Conservation (phyloP, 2,797 vertebrate species). For the Eleutherodactylus coqui region DNA sequence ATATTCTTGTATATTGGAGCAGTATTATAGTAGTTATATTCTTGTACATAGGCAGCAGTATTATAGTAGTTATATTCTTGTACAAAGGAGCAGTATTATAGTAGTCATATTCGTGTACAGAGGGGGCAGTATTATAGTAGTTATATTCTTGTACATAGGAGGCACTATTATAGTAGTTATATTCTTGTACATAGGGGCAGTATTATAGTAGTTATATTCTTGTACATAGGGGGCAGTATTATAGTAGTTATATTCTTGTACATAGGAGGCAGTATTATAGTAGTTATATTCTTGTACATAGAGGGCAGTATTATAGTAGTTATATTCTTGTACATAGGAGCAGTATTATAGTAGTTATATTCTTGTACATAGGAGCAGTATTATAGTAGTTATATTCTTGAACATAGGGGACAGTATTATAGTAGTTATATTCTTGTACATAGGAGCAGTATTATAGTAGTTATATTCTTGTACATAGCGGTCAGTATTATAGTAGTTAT, state of each 20-base stretch:
- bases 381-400: conserved; percentile 9
- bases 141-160: conserved; percentile 13
- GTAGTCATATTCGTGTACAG: conserved; percentile 4
- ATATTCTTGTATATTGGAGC: background rate
- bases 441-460: conserved; percentile 14
- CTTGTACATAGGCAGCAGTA: conserved; percentile 11
- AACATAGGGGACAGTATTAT: background rate
- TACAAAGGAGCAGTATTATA: background rate
- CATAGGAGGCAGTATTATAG: background rate
- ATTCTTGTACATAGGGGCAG: conserved; percentile 1
- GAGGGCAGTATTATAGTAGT: conserved; percentile 2
- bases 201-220: conserved; percentile 5
- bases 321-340: conserved; percentile 8
- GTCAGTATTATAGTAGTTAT: conserved; percentile 17
- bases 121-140: conserved; percentile 6
- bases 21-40: conserved; percentile 14
- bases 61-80: conserved; percentile 18
- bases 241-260: conserved; percentile 18
- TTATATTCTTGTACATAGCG: conserved; percentile 20
- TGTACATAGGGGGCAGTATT: background rate
- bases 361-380: background rate
- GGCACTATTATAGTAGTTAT: conserved; percentile 4
- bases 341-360: conserved; percentile 9
- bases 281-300: conserved; percentile 13
- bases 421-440: conserved; percentile 4